Evolutionary conservation across 1,140 invertebrate genomes (phyloP).

Genomic region (Aphaenogaster floridana): DNA sequence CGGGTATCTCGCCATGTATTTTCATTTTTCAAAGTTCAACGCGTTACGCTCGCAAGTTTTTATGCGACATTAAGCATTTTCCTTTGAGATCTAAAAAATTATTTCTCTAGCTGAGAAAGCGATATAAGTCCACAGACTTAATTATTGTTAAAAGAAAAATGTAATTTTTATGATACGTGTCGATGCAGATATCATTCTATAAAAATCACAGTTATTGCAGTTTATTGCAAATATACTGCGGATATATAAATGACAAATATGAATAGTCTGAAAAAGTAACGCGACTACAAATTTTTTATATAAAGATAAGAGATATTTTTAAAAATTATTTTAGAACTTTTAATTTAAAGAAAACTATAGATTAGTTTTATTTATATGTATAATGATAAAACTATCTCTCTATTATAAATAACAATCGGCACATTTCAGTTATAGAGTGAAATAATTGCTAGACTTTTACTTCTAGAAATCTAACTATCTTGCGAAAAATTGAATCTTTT

Average conservation of each 20-base stretch:
- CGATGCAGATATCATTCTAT: neutral
- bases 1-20: neutral
- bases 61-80: slow-evolving; percentile 11
- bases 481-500: neutral
- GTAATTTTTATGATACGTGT: neutral
- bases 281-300: neutral
- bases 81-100: neutral
- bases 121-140: neutral
- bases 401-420: neutral
- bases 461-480: neutral
- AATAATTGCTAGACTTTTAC: neutral
- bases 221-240: neutral
- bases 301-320: neutral
- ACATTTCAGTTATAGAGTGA: neutral
- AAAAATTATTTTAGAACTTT: neutral
- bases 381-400: too few relatives aligned
- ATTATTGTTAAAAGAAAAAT: slow-evolving; percentile 1
- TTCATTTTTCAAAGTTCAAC: neutral
- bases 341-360: neutral
- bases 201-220: neutral
- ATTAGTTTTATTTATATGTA: neutral
- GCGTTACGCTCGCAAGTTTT: neutral
- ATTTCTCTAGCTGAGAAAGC: neutral
- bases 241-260: neutral
- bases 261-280: neutral